Conservation (phyloP, 2,797 vertebrate genomes). For the Tauraco hartlaubi region DNA sequence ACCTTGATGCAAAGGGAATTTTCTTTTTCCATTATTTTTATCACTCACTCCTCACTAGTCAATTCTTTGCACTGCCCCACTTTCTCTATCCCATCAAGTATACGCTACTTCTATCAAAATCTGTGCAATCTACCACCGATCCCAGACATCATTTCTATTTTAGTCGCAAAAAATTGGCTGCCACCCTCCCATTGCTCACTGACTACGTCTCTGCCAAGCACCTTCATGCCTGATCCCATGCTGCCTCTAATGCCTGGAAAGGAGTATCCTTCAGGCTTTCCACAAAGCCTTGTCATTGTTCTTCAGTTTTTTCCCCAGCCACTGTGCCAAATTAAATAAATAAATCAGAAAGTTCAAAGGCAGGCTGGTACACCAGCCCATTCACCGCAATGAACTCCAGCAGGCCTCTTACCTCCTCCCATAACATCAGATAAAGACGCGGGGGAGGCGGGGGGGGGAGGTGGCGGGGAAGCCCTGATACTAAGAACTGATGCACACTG, state of each 20-base stretch:
- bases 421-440: background rate
- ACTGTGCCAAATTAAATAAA: slow-evolving; percentile 12
- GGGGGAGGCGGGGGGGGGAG: too few species aligned
- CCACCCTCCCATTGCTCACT: background rate
- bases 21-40: slow-evolving; percentile 52
- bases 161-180: slow-evolving; percentile 35
- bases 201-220: slow-evolving; percentile 27
- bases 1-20: background rate
- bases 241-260: slow-evolving; percentile 10
- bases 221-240: background rate
- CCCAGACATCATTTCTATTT: slow-evolving; percentile 47
- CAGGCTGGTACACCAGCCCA: background rate
- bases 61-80: slow-evolving; percentile 21
- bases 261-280: background rate
- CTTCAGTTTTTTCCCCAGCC: background rate
- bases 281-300: slow-evolving; percentile 2
- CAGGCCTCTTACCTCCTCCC: background rate
- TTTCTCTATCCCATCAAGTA: slow-evolving; percentile 28
- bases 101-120: slow-evolving; percentile 20
- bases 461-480: background rate
- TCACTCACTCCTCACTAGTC: background rate
- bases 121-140: slow-evolving; percentile 40
- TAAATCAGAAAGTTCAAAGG: slow-evolving; percentile 15
- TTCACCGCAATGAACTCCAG: background rate
- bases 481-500: background rate